Evolutionary conservation across 2,888 invertebrate species (phyloP).

Genomic region (Clistopyga incitator): DNA sequence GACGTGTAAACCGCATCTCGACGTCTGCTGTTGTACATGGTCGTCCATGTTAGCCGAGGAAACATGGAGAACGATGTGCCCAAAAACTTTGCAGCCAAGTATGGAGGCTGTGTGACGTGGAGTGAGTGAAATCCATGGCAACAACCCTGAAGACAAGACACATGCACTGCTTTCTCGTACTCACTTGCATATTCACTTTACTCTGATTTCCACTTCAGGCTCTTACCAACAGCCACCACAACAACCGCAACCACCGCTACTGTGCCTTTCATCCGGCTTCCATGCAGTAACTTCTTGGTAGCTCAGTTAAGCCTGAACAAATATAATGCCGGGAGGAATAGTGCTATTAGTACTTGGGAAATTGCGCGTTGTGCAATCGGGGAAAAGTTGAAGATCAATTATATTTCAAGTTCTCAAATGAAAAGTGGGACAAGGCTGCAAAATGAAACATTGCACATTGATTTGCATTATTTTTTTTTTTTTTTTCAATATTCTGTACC

Average conservation of each 20-base stretch:
- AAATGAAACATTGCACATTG: too few species aligned
- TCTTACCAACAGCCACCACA: neutral
- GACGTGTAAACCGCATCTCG: slow-evolving; percentile 28
- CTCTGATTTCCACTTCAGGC: slow-evolving; percentile 43
- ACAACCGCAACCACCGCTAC: neutral
- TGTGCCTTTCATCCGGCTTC: slow-evolving; percentile 30
- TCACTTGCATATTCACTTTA: slow-evolving; percentile 40
- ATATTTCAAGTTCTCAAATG: too few species aligned
- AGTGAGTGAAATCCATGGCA: slow-evolving; percentile 22
- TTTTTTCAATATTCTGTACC: neutral
- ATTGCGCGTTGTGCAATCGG: neutral
- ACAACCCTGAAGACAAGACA: slow-evolving; percentile 26
- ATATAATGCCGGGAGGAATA: neutral
- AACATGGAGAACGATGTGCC: neutral
- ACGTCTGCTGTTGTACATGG: slow-evolving; percentile 3
- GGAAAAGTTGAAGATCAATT: too few species aligned
- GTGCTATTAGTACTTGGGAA: neutral
- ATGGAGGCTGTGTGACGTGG: neutral
- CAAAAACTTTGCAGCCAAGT: slow-evolving; percentile 39
- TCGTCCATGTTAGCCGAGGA: slow-evolving; percentile 1
- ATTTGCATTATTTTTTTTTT: too few species aligned
- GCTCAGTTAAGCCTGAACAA: neutral
- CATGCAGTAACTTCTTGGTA: slow-evolving; percentile 14
- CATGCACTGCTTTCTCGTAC: slow-evolving; percentile 35
- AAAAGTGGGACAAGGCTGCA: too few species aligned